These are phyloP conservation scores for Phainopepla nitens DNA, from an alignment of 2,113 vertebrate genomes.

Conservation along the genomic window DNA sequence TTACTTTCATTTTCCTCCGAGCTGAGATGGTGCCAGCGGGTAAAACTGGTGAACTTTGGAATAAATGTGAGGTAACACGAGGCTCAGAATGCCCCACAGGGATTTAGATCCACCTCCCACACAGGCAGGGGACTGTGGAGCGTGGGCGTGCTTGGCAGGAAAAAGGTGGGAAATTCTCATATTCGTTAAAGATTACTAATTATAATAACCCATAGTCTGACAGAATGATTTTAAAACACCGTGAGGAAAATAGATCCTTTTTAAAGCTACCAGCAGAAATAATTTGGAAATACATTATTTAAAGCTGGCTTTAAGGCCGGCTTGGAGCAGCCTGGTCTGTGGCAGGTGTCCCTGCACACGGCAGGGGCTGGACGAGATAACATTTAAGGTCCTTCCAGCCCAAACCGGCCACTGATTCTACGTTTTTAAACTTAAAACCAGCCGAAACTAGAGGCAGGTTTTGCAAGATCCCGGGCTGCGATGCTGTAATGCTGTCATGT, in stretches of 20 bases:
- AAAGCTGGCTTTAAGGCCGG: neutral
- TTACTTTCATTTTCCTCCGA: neutral
- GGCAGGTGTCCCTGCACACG: neutral
- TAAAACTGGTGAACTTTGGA: neutral
- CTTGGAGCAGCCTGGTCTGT: neutral
- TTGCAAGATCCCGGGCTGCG: no score
- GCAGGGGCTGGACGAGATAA: neutral
- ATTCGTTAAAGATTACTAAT: no score
- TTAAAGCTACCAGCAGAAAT: neutral
- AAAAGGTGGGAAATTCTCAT: neutral
- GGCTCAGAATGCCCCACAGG: rapidly evolving
- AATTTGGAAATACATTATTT: neutral
- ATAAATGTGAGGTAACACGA: rapidly evolving
- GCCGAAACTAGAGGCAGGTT: rapidly evolving
- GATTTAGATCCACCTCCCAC: neutral
- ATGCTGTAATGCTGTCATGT: rapidly evolving
- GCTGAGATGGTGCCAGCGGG: neutral
- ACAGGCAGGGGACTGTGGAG: neutral
- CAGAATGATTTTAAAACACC: neutral
- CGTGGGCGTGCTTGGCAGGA: rapidly evolving
- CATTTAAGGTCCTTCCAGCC: neutral
- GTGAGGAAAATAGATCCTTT: rapidly evolving
- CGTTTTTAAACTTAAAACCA: neutral
- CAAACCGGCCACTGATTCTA: neutral
- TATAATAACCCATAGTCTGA: neutral